Percentiles rank a stretch among this genome's conserved stretches.
phyloP scores from a whole-genome alignment of 2,888 invertebrate genomes.

The Gari tellinella region DNA sequence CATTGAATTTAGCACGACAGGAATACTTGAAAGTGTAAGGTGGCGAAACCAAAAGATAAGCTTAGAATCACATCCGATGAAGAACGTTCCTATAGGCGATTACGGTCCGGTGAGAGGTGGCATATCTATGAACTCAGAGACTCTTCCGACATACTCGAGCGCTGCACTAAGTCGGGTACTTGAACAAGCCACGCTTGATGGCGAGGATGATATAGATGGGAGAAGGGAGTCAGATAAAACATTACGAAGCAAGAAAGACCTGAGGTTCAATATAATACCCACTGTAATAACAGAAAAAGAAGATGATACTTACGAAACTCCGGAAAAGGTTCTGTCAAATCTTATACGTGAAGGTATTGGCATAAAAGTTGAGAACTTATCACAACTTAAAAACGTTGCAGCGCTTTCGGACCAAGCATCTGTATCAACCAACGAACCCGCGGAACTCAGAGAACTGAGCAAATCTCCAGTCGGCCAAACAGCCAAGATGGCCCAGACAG shows the following conservation, averaged over 20 bases:
- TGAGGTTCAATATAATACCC: constrained; percentile 64
- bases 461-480: too few relatives aligned
- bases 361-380: constrained; percentile 18
- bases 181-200: constrained; percentile 66
- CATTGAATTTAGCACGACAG: constrained; percentile 59
- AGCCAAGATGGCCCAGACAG: too few relatives aligned
- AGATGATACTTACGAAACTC: constrained; percentile 47
- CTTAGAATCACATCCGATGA: constrained; percentile 64
- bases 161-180: constrained; percentile 63
- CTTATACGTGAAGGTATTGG: constrained; percentile 51
- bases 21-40: constrained; percentile 64
- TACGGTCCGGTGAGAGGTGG: neutral
- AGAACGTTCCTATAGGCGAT: constrained; percentile 11
- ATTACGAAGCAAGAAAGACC: constrained; percentile 59
- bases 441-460: too few relatives aligned
- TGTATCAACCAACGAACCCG: too few relatives aligned
- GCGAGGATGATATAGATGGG: constrained; percentile 27
- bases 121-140: constrained; percentile 22
- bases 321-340: constrained; percentile 52
- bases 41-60: constrained; percentile 70
- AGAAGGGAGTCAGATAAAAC: constrained; percentile 33
- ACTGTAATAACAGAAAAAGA: constrained; percentile 58
- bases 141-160: constrained; percentile 61
- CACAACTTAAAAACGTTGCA: too few relatives aligned
- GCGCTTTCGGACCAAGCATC: too few relatives aligned